phyloP scores from a whole-genome alignment of 2,888 invertebrate genomes.

The Omphaloscelis lunosa region DNA sequence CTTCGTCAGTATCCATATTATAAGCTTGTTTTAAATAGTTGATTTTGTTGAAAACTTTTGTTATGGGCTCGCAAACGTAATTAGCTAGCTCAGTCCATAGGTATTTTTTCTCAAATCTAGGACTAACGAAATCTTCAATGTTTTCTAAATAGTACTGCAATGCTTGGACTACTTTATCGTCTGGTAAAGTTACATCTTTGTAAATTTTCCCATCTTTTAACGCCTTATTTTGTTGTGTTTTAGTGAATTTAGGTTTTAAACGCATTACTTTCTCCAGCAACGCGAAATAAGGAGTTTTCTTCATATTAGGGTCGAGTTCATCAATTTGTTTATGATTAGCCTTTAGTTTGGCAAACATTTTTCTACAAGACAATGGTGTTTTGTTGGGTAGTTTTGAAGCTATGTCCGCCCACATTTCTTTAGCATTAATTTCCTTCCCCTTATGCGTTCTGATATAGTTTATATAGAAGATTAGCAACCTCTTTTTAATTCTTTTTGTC shows the following conservation, averaged over 20 bases:
- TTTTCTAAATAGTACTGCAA: slow-evolving; percentile 82
- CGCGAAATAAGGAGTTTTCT: slow-evolving; percentile 69
- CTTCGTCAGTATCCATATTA: slow-evolving; percentile 70
- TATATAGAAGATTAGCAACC: slow-evolving; percentile 77
- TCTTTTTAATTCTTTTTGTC: slow-evolving; percentile 80
- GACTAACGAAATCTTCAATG: slow-evolving; percentile 83
- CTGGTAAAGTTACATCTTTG: slow-evolving; percentile 76
- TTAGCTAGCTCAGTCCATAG: slow-evolving; percentile 83
- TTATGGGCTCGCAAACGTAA: slow-evolving; percentile 75
- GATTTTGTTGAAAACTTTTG: slow-evolving; percentile 82
- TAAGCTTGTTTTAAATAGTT: slow-evolving; percentile 83
- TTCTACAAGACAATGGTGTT: slow-evolving; percentile 77
- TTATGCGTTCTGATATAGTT: slow-evolving; percentile 80
- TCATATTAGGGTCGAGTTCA: slow-evolving; percentile 53
- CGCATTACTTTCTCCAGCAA: slow-evolving; percentile 79
- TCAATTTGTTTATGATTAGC: slow-evolving; percentile 70
- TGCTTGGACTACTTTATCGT: slow-evolving; percentile 78
- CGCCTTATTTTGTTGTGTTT: slow-evolving; percentile 67
- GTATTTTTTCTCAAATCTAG: slow-evolving; percentile 83
- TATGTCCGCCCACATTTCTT: slow-evolving; percentile 83
- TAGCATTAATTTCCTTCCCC: slow-evolving; percentile 76
- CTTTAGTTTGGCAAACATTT: slow-evolving; percentile 81
- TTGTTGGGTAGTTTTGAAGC: slow-evolving; percentile 77
- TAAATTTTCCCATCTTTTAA: slow-evolving; percentile 73
- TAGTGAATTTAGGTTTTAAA: slow-evolving; percentile 78